These are phyloP conservation scores for Suricata suricatta DNA, from an alignment of 2,113 vertebrate genomes.

Conservation along the genomic window DNA sequence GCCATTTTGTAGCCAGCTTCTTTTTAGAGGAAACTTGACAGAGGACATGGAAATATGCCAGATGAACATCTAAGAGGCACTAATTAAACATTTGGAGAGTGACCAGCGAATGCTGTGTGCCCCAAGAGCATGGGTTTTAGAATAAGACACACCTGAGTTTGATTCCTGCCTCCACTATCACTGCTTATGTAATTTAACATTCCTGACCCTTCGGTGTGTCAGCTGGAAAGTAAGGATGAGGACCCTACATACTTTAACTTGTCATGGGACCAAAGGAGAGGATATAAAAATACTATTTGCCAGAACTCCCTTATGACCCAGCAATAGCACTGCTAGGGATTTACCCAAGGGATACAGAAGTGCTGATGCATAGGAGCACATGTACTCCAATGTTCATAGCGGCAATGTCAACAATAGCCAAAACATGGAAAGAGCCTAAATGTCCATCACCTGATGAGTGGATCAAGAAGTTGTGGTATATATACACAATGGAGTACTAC, in stretches of 20 bases:
- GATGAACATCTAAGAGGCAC: background rate
- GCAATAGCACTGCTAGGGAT: too few relatives aligned
- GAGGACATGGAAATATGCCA: background rate
- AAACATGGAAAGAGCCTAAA: too few relatives aligned
- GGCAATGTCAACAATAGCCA: too few relatives aligned
- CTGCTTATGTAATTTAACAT: background rate
- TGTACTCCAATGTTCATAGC: too few relatives aligned
- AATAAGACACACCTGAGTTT: background rate
- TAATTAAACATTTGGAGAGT: background rate
- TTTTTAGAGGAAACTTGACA: background rate
- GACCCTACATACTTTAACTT: background rate
- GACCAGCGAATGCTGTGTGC: accelerated
- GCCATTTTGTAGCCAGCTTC: background rate
- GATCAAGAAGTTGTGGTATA: too few relatives aligned
- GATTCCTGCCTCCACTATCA: background rate
- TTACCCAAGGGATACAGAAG: too few relatives aligned
- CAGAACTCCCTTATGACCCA: too few relatives aligned
- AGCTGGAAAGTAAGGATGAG: background rate
- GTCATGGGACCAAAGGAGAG: background rate
- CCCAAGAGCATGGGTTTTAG: background rate
- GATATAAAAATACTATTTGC: background rate
- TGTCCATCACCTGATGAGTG: too few relatives aligned
- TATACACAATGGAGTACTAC: too few relatives aligned
- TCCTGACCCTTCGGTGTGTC: background rate
- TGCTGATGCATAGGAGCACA: too few relatives aligned